These are phyloP conservation scores for Chrosomus eos DNA, from an alignment of 2,797 vertebrate genomes.

Conservation along the genomic window DNA sequence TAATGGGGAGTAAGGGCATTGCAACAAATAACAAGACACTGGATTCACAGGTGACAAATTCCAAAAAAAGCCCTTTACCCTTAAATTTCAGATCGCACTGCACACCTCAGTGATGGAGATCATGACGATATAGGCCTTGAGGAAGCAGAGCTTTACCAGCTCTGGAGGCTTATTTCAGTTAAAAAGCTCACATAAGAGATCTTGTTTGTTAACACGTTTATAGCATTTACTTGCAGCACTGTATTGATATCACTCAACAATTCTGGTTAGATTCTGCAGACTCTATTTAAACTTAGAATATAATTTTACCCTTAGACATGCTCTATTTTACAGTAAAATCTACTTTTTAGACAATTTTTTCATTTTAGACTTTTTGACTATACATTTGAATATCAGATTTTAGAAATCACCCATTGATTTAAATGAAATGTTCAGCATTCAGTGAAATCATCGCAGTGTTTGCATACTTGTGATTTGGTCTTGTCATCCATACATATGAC, in stretches of 20 bases:
- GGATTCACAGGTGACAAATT: not conserved
- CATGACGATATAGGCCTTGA: not conserved
- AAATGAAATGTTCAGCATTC: not conserved
- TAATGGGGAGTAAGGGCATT: not conserved
- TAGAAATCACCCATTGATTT: not conserved
- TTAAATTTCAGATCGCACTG: not conserved
- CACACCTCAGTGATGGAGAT: not conserved
- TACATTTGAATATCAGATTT: not conserved
- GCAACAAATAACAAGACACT: slow-evolving; percentile 5
- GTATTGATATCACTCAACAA: not conserved
- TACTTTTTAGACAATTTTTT: not conserved
- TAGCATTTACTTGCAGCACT: not conserved
- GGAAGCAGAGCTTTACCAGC: not conserved
- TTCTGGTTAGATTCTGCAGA: too few relatives aligned
- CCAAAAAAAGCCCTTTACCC: not conserved
- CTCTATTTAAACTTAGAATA: not conserved
- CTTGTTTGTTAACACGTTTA: not conserved
- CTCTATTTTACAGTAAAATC: not conserved
- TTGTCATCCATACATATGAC: not conserved
- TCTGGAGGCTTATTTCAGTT: not conserved
- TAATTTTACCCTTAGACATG: not conserved
- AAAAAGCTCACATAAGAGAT: slow-evolving; percentile 1
- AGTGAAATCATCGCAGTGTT: not conserved
- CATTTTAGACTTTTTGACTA: not conserved
- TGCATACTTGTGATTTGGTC: not conserved